A percentile compares a stretch with the other conserved stretches of the same genome.
Evolutionary conservation across 2,797 vertebrate genomes (phyloP).

Genomic region (Hippocampus kuda): DNA sequence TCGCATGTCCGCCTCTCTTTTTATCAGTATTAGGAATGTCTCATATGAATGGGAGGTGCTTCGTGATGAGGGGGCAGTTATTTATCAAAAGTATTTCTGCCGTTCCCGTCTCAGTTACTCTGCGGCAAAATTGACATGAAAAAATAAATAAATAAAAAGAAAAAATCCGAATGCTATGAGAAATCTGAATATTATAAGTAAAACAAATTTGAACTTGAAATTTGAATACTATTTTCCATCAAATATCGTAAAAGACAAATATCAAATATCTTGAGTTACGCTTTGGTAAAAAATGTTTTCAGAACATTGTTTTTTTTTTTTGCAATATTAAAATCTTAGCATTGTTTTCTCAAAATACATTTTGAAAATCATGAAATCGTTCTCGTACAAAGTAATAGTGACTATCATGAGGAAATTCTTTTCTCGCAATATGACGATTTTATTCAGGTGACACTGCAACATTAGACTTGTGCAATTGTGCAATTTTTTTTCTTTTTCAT

Average conservation of each 20-base stretch:
- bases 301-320: not conserved
- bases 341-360: no score
- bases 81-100: constrained; percentile 34
- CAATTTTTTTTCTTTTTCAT: no score
- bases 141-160: not conserved
- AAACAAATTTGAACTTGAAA: not conserved
- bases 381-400: not conserved
- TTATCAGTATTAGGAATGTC: constrained; percentile 64
- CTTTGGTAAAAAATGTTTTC: no score
- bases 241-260: no score
- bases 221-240: no score
- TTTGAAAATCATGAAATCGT: not conserved
- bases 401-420: not conserved
- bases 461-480: no score
- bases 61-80: constrained; percentile 7
- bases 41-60: constrained; percentile 28
- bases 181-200: no score
- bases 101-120: constrained; percentile 33
- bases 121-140: constrained; percentile 6
- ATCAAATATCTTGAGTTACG: no score
- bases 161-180: not conserved
- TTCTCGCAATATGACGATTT: not conserved
- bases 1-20: constrained; percentile 40
- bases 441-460: no score
- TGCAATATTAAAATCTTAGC: not conserved